phyloP scores from a whole-genome alignment of 2,113 vertebrate species.

The Noctilio leporinus region DNA sequence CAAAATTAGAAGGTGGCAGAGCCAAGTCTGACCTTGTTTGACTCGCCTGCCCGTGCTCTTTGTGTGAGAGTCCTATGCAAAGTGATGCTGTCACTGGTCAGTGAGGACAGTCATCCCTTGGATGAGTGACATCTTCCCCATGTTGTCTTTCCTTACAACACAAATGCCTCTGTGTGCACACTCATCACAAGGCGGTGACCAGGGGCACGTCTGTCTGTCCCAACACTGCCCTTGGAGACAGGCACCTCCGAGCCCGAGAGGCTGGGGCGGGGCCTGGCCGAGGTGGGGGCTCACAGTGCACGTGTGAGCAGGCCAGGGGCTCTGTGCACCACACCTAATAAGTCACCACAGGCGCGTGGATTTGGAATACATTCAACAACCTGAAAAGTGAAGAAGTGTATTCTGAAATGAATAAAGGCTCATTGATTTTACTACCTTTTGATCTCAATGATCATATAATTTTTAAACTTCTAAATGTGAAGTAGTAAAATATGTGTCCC shows the following conservation, averaged over 20 bases:
- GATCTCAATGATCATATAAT: neutral
- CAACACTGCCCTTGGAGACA: too few relatives aligned
- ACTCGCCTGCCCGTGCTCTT: neutral
- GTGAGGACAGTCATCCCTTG: neutral
- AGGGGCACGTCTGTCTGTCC: neutral
- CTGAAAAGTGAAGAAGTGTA: neutral
- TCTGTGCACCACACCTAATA: rapidly evolving
- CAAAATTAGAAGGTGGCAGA: neutral
- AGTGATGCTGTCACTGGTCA: too few relatives aligned
- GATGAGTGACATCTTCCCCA: neutral
- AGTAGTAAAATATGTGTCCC: neutral
- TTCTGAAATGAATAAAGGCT: neutral
- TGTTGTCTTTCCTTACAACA: too few relatives aligned
- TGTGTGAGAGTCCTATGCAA: neutral
- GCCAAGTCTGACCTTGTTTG: neutral
- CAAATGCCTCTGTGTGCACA: too few relatives aligned
- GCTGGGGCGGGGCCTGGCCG: neutral
- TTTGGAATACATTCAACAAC: too few relatives aligned
- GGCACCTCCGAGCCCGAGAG: rapidly evolving
- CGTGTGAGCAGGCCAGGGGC: rapidly evolving
- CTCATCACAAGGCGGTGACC: neutral
- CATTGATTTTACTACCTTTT: neutral
- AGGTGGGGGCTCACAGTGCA: neutral
- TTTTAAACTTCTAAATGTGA: neutral
- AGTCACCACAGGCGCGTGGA: rapidly evolving